Base-by-base conservation (phyloP, 2,888 invertebrate genomes). In the Archips crataeganus region DNA sequence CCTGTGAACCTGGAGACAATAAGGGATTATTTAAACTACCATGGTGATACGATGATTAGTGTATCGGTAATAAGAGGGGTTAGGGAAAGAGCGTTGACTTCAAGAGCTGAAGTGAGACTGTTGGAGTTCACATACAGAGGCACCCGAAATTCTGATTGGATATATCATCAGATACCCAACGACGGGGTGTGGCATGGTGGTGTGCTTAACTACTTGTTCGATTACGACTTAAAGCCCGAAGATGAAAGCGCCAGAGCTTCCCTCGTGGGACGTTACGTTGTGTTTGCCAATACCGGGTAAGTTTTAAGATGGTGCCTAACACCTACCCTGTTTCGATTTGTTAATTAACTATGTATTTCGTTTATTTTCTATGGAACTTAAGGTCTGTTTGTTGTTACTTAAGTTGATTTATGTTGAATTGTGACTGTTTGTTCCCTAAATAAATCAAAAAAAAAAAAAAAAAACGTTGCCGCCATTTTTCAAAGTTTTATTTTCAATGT, bases 111-210 rank as follows among this genome's bases (percentile, higher is more conserved):
- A 68, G 90, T 93, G 0, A 84, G 90, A 36, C 75, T 93, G 8
- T 77, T 91, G 39, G 90, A 91, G 70, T 92, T 93, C 75, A 84
- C 85, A 1, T 92, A 86, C 77, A 77, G 86, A 77, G 94, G 93
- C 2, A 87, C 88, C 0, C 62, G 75, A 57, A 89, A 89, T 70
- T 84, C 85, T 1, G 87, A 90, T 47, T 93, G 93, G 92, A 39
- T 81, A 0, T 88, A 82, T 74, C 82, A 79, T 0, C 85, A 87
- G 60, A 85, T 94, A 54, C 86, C 87, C 0, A 49, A 92, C 45
- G 85, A 78, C 2, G 94, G 94, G 0, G 91, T 87, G 1, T 82
- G 79, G 60, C 94, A 94, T 64, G 93, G 94, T 1, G 86, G 82
- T 2, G 80, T 94, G 11, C 75, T 92, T 9, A 90, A 92, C 76